Evolutionary conservation across 2,797 vertebrate genomes (phyloP), one percentile per base, ranked within the genome.

Genomic region (Melanotaenia boesemani): DNA sequence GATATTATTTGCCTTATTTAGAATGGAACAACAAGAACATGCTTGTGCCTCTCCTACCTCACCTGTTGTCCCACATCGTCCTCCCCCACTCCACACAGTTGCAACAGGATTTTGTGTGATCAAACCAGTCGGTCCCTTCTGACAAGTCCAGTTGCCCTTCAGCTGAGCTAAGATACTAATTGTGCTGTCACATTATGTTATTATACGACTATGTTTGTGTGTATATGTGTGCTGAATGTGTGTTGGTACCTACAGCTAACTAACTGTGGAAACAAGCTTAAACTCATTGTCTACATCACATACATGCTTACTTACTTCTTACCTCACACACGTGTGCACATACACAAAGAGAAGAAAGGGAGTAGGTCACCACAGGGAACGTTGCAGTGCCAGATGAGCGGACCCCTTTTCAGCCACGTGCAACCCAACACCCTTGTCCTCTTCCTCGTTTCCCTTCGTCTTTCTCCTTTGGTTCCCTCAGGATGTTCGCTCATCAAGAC

Each of bases 401-500:
- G 78, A 78, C 67, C 80, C 61, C 78, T 76, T 89, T 81, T 86
- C 74, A 84, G 77, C 69, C 60, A 5, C 30, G 52, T 56, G 89
- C 85, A 90, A 91, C 86, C 34, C 18, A 62, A 85, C 79, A 79
- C 84, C 77, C 70, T 79, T 79, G 84, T 84, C 71, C 74, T 84
- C 82, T 83, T 82, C 79, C 79, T 78, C 70, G 0, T 30, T 56
- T 50, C 72, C 79, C 66, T 50, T 72, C 74, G 20, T 84, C 72
- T 81, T 82, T 85, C 76, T 86, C 86, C 76, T 82, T 79, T 67
- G 55, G 20, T 79, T 84, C 70, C 84, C 79, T 87, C 80, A 91
- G 87, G 91, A 94, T 93, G 89, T 89, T 86, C 70, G 56, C 65
- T 56, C 73, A 84, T 86, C 77, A 71, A 87, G 79, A 39, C 70